Evolutionary conservation across 2,797 vertebrate species (phyloP).

Genomic region (Cyprinella venusta): DNA sequence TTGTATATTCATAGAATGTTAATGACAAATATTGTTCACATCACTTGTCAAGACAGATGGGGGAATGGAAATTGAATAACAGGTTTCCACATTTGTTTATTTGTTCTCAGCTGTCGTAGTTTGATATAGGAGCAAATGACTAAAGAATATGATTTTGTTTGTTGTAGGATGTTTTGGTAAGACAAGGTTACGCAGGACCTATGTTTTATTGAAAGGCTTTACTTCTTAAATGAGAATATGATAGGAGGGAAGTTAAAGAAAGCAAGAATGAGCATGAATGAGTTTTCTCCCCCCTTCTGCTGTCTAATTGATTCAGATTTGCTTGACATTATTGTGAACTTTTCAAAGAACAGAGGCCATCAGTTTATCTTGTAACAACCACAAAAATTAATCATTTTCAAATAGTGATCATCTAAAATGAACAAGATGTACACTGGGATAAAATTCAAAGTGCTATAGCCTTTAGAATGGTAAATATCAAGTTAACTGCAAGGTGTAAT

Average conservation of each 20-base stretch:
- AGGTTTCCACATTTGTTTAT: background rate
- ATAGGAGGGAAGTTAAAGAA: background rate
- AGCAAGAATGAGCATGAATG: conserved; percentile 2
- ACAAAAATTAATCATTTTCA: background rate
- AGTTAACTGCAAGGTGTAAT: background rate
- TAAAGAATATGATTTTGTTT: background rate
- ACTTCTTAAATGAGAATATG: background rate
- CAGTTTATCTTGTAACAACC: conserved; percentile 33
- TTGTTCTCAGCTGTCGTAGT: background rate
- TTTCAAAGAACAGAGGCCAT: conserved; percentile 37
- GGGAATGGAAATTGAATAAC: background rate
- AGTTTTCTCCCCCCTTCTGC: conserved; percentile 27
- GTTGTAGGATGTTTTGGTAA: background rate
- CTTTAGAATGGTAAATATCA: background rate
- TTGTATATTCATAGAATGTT: conserved; percentile 19
- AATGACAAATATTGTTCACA: conserved; percentile 28
- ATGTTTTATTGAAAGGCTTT: background rate
- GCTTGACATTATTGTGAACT: conserved; percentile 39
- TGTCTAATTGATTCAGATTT: conserved; percentile 47
- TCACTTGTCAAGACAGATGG: conserved; percentile 6
- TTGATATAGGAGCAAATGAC: background rate
- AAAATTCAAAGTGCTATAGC: background rate
- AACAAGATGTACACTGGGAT: background rate
- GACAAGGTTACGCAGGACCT: background rate
- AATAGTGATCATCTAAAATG: background rate